Evolutionary conservation across 1,140 invertebrate genomes (phyloP), one percentile per base, ranked within the genome.

Genomic region (Drosophila asahinai): DNA sequence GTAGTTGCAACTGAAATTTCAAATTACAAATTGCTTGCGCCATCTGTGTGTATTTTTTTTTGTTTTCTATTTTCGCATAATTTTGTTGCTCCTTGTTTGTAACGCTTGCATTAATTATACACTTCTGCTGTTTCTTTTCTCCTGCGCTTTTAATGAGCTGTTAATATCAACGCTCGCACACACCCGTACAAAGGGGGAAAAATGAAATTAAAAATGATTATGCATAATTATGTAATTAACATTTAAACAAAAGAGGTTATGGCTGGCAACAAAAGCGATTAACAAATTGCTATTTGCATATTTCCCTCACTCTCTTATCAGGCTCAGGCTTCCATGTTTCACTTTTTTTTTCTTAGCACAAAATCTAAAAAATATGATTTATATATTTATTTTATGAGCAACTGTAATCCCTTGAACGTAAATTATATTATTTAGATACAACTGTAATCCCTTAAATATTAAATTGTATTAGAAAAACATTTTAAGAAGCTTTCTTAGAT

Each of bases 211-310:
- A 71, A 83, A 73, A 81, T 83, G 81, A 91, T 91, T 87, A 78
- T 92, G 91, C 90, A 91, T 91, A 92, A 92, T 92, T 91, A 92
- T 92, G 81, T 92, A 91, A 91, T 92, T 92, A 92, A 92, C 90
- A 91, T 87, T 87, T 87, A 92, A 91, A 90, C 77, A 91, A 91
- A 82, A 65, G 78, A 91, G 81, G 83, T 81, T 91, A 84, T 77
- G 78, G 76, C 79, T 73, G 70, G 62, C 79, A 87, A 83, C 80
- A 81, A 77, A 84, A 63, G 81, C 83, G 80, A 89, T 83, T 77
- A 83, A 89, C 78, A 80, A 89, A 89, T 77, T 87, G 71, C 64
- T 70, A 84, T 84, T 86, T 82, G 82, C 83, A 86, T 81, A 66
- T 75, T 30, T n/a, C 64, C 22, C 52, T n/a, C 40, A 15, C n/a